phyloP scores from a whole-genome alignment of 92 coral and sea anemone species.

The Phymanthus crucifer region DNA sequence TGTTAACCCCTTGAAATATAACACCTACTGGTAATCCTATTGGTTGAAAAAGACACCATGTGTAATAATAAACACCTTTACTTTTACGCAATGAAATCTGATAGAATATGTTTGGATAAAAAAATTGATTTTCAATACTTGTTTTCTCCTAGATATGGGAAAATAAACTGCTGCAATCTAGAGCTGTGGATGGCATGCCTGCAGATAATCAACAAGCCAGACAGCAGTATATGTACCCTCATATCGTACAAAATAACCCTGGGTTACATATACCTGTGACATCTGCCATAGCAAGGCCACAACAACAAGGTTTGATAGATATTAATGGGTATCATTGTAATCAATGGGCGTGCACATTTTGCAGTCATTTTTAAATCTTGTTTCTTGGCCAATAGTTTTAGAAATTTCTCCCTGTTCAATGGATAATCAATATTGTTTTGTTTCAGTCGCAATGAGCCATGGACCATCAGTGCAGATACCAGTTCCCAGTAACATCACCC shows the following conservation, averaged over 20 bases:
- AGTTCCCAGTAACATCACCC: constrained; percentile 68
- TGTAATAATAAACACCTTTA: too few relatives aligned
- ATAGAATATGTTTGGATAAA: too few relatives aligned
- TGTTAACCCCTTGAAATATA: neutral
- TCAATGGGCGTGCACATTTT: too few relatives aligned
- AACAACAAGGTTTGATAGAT: constrained; percentile 16
- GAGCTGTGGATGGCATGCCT: constrained; percentile 88
- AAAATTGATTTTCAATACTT: neutral
- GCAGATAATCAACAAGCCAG: constrained; percentile 62
- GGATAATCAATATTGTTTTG: neutral
- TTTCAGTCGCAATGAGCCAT: constrained; percentile 42
- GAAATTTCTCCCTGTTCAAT: neutral
- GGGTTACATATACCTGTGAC: constrained; percentile 33
- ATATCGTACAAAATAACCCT: constrained; percentile 30
- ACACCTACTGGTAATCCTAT: neutral
- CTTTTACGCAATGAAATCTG: too few relatives aligned
- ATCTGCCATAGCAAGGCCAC: constrained; percentile 15
- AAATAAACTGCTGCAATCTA: constrained; percentile 85
- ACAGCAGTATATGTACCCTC: constrained; percentile 68
- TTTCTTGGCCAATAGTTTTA: neutral
- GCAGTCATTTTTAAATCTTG: neutral
- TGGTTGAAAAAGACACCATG: too few relatives aligned
- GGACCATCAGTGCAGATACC: constrained; percentile 41
- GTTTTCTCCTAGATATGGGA: constrained; percentile 84
- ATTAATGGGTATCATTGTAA: too few relatives aligned